Base-by-base conservation (phyloP, 2,888 invertebrate species). In the Schrankia costaestrigalis region DNA sequence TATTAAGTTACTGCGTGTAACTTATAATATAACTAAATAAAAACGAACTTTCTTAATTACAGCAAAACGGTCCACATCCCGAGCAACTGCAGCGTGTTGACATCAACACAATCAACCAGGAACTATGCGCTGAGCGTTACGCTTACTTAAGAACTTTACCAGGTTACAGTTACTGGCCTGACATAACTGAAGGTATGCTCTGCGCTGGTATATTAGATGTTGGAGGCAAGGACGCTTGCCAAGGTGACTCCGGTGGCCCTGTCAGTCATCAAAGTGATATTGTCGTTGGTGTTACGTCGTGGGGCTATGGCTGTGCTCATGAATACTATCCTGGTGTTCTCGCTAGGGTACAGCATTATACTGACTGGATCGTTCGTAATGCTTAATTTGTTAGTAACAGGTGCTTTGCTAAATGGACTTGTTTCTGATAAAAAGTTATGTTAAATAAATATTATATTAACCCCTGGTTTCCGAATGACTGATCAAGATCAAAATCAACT, bases 231-330 rank as follows among this genome's bases (percentile, higher is more conserved):
- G 81, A 78, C 48, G 64, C 77, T 4, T 84, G 84, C 56, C 77
- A 85, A 63, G 89, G 87, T n/a, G 89, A 90, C 69, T 82, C 84
- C 31, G 90, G 89, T 6, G 89, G 89, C 10, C 89, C 89, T 6
- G 56, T 79, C 9, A 51, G 65, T 31, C 71, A 78, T 49, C 7
- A 56, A 14, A 31, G 41, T 1, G 40, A 71, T 2, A 45, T 76
- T 6, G 13, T 49, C 10, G 60, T 71, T 2, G 75, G 73, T 17
- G 41, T 73, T 13, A 73, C 46, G 67, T 73, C 74, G 1, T 71
- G 59, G 55, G 69, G 71, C 2, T 11, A 5, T n/a, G 25, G 39
- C 3, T 71, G 72, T 26, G 71, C 58, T 33, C 42, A 41, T 26
- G 29, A 43, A 10, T 41, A 2, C 27, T 70, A 48, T 53, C 78